Evolutionary conservation across 2,113 vertebrate genomes (phyloP).

Genomic region (Lophius piscatorius): DNA sequence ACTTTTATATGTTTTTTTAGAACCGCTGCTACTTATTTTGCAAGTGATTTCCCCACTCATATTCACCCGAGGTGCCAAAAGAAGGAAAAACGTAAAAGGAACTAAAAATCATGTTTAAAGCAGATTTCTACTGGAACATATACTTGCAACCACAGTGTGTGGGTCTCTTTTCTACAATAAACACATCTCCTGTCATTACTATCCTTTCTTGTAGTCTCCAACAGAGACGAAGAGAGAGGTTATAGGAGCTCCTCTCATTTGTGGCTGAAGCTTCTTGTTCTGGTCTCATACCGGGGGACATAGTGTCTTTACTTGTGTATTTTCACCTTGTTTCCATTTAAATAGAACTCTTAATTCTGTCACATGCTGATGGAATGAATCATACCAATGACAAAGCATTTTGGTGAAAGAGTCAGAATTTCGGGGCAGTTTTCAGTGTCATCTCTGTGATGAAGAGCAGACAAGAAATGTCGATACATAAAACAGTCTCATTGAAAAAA

Average conservation of each 20-base stretch:
- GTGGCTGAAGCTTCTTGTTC: conserved; percentile 36
- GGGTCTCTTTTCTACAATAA: neutral
- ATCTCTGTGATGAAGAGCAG: neutral
- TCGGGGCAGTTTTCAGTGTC: no score
- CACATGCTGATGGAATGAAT: neutral
- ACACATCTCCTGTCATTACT: conserved; percentile 19
- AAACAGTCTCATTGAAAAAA: no score
- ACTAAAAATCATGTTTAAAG: conserved; percentile 1
- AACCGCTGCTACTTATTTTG: conserved; percentile 13
- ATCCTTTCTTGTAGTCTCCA: conserved; percentile 20
- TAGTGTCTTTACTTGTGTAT: conserved; percentile 11
- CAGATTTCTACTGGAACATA: neutral
- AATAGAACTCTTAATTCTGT: neutral
- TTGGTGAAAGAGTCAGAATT: no score
- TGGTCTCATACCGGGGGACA: conserved; percentile 29
- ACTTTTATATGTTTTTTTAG: conserved; percentile 4
- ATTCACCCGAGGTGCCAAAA: neutral
- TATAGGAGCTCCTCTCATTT: conserved; percentile 38
- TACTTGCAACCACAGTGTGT: neutral
- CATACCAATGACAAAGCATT: neutral
- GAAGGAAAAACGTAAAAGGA: neutral
- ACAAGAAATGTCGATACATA: no score
- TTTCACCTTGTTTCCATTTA: neutral
- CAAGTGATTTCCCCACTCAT: conserved; percentile 4
- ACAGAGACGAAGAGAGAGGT: conserved; percentile 22